Evolutionary conservation across 2,888 invertebrate species (phyloP), one percentile per base, ranked within the genome.

Genomic region (Lithophane semibrunnea): DNA sequence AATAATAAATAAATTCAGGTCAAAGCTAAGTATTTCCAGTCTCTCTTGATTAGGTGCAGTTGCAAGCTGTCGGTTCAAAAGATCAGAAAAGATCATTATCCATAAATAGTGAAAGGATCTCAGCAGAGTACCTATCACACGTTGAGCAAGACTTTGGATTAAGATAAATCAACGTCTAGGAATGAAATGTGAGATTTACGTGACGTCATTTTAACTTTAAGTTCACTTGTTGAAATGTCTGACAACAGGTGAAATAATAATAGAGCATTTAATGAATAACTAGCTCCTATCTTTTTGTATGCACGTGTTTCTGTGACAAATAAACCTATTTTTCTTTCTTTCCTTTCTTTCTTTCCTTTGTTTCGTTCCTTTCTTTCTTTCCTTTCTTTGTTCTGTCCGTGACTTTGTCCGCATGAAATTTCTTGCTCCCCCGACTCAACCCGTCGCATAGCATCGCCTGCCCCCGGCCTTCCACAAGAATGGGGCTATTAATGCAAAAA

Each of bases 31-130:
- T 60, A 52, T 64, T 67, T 47, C 24, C 21, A 70, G 56, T 10
- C 9, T 49, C 18, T 9, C 24, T 44, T 10, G 37, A 60, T 44
- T 29, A 67, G 42, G 8, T 74, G 58, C 37, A 74, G 18, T 42
- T 73, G 54, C 72, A 61, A 68, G 29, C n/a, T 13, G 7, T 21
- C 44, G 1, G 82, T 65, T 82, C 75, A 84, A 80, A 63, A 82
- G 84, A 79, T 82, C 84, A 82, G 74, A 68, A 77, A 63, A 74
- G 49, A 82, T 84, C 49, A 80, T 29, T 74, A 75, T 58, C 67
- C 29, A 12, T 65, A 74, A 71, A 7, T 69, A 65, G 71, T 75
- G 64, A 79, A 79, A 82, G 81, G 78, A 52, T 69, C 24, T 56
- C 5, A 56, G 21, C 7, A 54, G 42, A n/a, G 12, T n/a, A 42